Evolutionary conservation across 1,140 invertebrate species (phyloP), one percentile per base, ranked within the genome.

Genomic region (Medauroidea extradentata): DNA sequence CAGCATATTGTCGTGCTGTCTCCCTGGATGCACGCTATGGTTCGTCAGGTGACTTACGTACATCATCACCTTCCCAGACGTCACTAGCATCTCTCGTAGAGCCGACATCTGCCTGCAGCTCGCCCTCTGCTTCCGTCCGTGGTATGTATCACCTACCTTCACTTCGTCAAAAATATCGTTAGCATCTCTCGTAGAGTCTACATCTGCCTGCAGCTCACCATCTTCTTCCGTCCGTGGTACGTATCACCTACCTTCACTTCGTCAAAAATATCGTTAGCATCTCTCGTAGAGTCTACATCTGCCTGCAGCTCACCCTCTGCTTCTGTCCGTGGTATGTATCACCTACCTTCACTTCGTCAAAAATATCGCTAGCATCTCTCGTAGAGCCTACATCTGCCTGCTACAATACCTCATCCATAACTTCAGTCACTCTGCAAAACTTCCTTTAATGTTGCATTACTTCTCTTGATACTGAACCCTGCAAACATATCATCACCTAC

Each of bases 1-100:
- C 85, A 48, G 27, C 54, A 11, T 49, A 27, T 14, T 25, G 25
- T 13, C 78, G 87, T 16, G 85, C 86, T 0, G 84, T 85, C n/a
- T 89, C 86, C 0, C 69, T 89, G 23, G 87, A 89, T 67, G 84
- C 87, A 18, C 78, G 87, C 14, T 81, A 34, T 11, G 29, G 76
- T 53, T 77, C 77, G 50, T 83, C 75, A 61, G 66, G 67, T 4
- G 74, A 73, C 11, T 53, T 76, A 42, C 66, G 74, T 13, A 76
- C 72, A 14, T 68, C 75, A 4, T 79, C 78, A 13, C 79, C 83
- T 0, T 82, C 81, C 49, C 77, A 85, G 75, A 70, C 79, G 66
- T 80, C 84, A 71, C 60, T 87, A 69, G 71, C 79, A 59, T 78
- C 85, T 48, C 41, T 87, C 64, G 70, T 78, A 67, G 70, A 50